Evolutionary conservation across 2,888 invertebrate genomes (phyloP), one percentile per base, ranked within the genome.

Genomic region (Rhingia campestris): DNA sequence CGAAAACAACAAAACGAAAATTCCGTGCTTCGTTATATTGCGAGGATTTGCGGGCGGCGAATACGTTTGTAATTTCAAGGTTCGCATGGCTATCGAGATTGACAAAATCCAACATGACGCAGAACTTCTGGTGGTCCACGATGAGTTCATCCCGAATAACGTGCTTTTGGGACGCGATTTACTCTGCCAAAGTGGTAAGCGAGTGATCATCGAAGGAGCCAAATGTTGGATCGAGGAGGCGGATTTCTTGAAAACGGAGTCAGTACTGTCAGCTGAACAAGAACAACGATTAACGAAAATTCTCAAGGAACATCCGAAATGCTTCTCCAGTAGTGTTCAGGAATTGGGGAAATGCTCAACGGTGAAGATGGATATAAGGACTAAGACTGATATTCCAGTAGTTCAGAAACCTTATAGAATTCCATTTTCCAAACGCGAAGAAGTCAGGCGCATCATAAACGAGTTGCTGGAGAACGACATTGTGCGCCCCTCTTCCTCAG

Each of bases 351-450:
- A 49, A 2, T 33, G 54, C 5, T 53, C 35, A 3, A 37, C 41
- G 4, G 30, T 43, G 5, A 9, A 73, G 54, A 56, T 64, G 59
- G n/a, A 64, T 3, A 70, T 75, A 6, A 39, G 63, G 7, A 22
- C 70, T 0, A 39, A 41, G 4, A 59, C 67, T 1, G 41, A 67
- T n/a, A 41, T 54, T 1, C 51, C 66, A 1, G 54, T 73, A 12
- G 33, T 33, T n/a, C 51, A 56, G 7, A 74, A 74, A 12, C 61
- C 72, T 6, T 81, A 76, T 59, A 35, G 72, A 14, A 47, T 85
- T 22, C 76, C 77, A 6, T 81, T 86, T 12, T 43, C 75, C 6
- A 51, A 66, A 69, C 54, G 72, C 3, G 41, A 58, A 58, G 41
- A n/a, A n/a, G 39, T 41, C 2, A 41, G 4, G 30, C 41, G 6